phyloP scores from a whole-genome alignment of 2,888 invertebrate species.

The Heliconius sara region DNA sequence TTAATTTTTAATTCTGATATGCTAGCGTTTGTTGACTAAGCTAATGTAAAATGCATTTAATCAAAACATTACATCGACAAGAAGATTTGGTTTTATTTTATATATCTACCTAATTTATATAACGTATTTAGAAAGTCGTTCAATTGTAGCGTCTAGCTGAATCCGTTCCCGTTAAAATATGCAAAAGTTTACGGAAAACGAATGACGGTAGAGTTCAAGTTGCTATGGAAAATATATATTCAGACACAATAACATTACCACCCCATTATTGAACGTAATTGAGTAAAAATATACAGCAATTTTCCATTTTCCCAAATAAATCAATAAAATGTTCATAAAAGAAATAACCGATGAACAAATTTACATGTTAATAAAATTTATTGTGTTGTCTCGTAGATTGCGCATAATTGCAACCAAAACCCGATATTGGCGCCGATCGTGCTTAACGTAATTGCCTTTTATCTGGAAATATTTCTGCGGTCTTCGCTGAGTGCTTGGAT shows the following conservation, averaged over 20 bases:
- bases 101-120: too few relatives aligned
- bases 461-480: conserved; percentile 20
- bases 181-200: too few relatives aligned
- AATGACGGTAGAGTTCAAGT: too few relatives aligned
- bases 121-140: too few relatives aligned
- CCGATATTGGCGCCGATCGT: conserved; percentile 27
- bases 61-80: too few relatives aligned
- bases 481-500: conserved; percentile 9
- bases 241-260: neutral
- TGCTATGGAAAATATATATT: neutral
- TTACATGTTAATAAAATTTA: conserved; percentile 73
- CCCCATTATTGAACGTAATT: neutral
- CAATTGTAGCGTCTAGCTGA: too few relatives aligned
- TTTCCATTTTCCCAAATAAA: conserved; percentile 26
- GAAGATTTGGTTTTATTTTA: too few relatives aligned
- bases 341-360: conserved; percentile 69
- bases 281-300: neutral
- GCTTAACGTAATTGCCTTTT: conserved; percentile 26
- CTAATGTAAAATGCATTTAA: too few relatives aligned
- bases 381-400: conserved; percentile 54
- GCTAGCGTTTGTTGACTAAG: too few relatives aligned
- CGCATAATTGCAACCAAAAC: conserved; percentile 59
- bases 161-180: too few relatives aligned
- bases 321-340: conserved; percentile 28
- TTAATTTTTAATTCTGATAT: too few relatives aligned